Conservation (phyloP, 2,797 vertebrate species). For the Danio kyathit region DNA sequence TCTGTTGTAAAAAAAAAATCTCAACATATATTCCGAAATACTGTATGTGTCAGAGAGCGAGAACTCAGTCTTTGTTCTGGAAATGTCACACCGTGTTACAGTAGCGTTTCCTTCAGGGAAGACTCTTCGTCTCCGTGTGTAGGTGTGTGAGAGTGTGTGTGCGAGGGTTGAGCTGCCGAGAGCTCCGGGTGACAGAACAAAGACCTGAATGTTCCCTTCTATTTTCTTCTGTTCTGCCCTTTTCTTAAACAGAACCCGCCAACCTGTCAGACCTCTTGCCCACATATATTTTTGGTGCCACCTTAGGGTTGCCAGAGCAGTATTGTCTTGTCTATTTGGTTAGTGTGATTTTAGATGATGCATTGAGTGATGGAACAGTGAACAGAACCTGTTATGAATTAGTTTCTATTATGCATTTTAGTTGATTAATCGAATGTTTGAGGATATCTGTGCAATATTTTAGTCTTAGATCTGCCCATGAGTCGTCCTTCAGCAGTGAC, state of each 20-base stretch:
- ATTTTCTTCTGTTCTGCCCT: constrained; percentile 27
- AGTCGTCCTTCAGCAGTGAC: no score
- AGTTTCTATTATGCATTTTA: not conserved
- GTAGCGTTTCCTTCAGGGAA: constrained; percentile 26
- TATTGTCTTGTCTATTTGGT: not conserved
- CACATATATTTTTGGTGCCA: not conserved
- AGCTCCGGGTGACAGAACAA: constrained; percentile 39
- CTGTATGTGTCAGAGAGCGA: constrained; percentile 33
- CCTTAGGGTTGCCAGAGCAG: not conserved
- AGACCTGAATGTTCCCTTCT: constrained; percentile 27
- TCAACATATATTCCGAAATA: constrained; percentile 14
- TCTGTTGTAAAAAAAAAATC: not conserved
- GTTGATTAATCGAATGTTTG: not conserved
- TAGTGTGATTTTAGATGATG: not conserved
- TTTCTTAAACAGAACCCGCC: not conserved
- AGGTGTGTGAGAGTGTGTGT: not conserved
- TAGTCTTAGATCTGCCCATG: no score
- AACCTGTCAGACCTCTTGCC: constrained; percentile 18
- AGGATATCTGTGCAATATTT: not conserved
- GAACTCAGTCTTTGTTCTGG: constrained; percentile 36
- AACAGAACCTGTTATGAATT: not conserved
- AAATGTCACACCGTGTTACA: constrained; percentile 45
- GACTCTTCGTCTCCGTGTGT: constrained; percentile 11
- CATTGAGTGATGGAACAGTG: not conserved
- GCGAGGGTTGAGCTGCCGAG: constrained; percentile 24